Conservation (phyloP, 53 echinoderm and acorn worm species). For the Paelopatides confundens region DNA sequence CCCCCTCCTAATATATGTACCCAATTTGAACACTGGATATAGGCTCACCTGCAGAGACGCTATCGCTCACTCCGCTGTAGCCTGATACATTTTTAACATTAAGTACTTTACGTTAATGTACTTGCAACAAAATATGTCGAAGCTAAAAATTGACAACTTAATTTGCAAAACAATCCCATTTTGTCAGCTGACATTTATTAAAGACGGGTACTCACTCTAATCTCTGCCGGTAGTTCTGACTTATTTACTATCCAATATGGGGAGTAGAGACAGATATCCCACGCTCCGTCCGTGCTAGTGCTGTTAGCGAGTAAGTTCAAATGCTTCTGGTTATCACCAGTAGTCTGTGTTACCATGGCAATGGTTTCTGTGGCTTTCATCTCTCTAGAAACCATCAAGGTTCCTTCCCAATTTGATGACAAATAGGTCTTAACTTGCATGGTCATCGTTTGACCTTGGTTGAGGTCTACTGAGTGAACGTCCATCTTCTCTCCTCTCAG, state of each 20-base stretch:
- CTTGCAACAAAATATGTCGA: no score
- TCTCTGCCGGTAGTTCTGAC: slow-evolving; percentile 92
- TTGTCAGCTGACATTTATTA: neutral
- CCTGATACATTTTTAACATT: no score
- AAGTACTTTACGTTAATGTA: no score
- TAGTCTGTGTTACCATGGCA: slow-evolving; percentile 89
- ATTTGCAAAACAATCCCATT: no score
- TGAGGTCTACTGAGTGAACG: slow-evolving; percentile 85
- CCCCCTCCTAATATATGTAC: no score
- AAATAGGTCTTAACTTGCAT: slow-evolving; percentile 93
- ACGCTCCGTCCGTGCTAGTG: slow-evolving; percentile 78
- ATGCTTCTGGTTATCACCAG: slow-evolving; percentile 85
- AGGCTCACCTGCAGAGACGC: no score
- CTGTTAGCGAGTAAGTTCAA: slow-evolving; percentile 90
- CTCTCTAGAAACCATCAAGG: slow-evolving; percentile 89
- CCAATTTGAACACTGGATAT: no score
- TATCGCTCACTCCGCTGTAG: no score
- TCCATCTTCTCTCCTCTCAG: slow-evolving; percentile 95
- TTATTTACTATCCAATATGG: slow-evolving; percentile 99
- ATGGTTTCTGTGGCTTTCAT: slow-evolving; percentile 93
- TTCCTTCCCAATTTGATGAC: slow-evolving; percentile 95
- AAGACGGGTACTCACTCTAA: slow-evolving; percentile 72
- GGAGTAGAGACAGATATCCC: slow-evolving; percentile 96
- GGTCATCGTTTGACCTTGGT: slow-evolving; percentile 86
- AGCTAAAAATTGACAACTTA: no score